Conservation (phyloP, 2,113 vertebrate genomes). For the Eleginops maclovinus region DNA sequence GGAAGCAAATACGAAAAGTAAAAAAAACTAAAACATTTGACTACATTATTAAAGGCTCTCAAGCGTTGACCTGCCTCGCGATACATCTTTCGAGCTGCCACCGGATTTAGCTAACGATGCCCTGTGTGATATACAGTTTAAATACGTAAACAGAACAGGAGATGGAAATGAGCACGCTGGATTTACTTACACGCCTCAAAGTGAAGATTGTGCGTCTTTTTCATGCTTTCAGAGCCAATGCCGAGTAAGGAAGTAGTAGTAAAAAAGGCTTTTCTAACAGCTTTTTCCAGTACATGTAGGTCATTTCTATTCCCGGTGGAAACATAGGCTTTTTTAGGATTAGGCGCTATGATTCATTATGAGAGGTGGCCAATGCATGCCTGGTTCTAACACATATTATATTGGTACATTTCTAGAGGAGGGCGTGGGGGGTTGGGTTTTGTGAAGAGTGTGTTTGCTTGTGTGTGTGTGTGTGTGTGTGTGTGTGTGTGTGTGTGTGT, state of each 20-base stretch:
- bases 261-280: slow-evolving; percentile 56
- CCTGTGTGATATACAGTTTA: slow-evolving; percentile 31
- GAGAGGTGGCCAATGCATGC: slow-evolving; percentile 71
- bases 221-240: slow-evolving; percentile 40
- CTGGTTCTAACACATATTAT: slow-evolving; percentile 73
- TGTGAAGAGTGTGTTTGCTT: slow-evolving; percentile 1
- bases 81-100: slow-evolving; percentile 27
- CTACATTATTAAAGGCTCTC: slow-evolving; percentile 15
- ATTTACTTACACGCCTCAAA: slow-evolving; percentile 56
- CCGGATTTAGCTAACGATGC: slow-evolving; percentile 23
- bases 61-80: slow-evolving; percentile 19
- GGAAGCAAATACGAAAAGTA: background rate
- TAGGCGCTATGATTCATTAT: slow-evolving; percentile 79
- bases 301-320: slow-evolving; percentile 76
- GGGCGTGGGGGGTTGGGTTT: slow-evolving; percentile 35
- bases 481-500: background rate
- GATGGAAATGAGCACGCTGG: slow-evolving; percentile 45
- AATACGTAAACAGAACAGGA: slow-evolving; percentile 43
- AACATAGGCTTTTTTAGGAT: slow-evolving; percentile 77
- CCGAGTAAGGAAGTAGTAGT: slow-evolving; percentile 42
- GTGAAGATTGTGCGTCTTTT: slow-evolving; percentile 48
- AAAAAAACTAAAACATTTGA: slow-evolving; percentile 14
- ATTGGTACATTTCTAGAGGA: slow-evolving; percentile 53
- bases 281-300: slow-evolving; percentile 73
- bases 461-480: background rate